Evolutionary conservation across 1,140 invertebrate genomes (phyloP).

Genomic region (Apolygus lucorum): DNA sequence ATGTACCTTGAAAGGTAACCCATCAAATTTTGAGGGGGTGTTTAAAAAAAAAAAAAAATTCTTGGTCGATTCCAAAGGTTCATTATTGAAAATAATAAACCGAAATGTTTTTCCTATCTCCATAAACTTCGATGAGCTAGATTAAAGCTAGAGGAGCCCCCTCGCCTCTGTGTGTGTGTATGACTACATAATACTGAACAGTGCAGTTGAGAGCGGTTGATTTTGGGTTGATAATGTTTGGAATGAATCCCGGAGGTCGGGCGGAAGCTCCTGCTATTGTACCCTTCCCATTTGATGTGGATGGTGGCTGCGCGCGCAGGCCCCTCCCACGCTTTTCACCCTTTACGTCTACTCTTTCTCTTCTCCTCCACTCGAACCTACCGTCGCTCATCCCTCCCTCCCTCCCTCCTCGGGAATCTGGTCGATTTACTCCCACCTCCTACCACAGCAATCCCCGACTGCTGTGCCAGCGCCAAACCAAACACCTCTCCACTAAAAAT

Average conservation of each 20-base stretch:
- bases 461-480: background rate
- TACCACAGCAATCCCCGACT: too few species aligned
- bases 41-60: too few species aligned
- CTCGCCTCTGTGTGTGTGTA: too few species aligned
- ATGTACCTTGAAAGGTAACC: too few species aligned
- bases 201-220: background rate
- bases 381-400: background rate
- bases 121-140: too few species aligned
- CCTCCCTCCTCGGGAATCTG: background rate
- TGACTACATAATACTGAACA: too few species aligned
- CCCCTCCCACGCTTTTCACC: background rate
- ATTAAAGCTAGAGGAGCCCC: too few species aligned
- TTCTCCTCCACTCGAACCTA: background rate
- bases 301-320: conserved; percentile 3
- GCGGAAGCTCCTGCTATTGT: background rate
- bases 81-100: too few species aligned
- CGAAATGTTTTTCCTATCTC: too few species aligned
- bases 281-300: conserved; percentile 1
- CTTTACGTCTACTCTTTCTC: background rate
- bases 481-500: conserved; percentile 6
- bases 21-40: too few species aligned
- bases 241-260: background rate
- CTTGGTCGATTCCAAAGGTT: too few species aligned
- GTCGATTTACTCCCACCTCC: too few species aligned
- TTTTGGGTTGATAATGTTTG: conserved; percentile 11